Conservation (phyloP, 2,888 invertebrate genomes). For the Brassicogethes aeneus region DNA sequence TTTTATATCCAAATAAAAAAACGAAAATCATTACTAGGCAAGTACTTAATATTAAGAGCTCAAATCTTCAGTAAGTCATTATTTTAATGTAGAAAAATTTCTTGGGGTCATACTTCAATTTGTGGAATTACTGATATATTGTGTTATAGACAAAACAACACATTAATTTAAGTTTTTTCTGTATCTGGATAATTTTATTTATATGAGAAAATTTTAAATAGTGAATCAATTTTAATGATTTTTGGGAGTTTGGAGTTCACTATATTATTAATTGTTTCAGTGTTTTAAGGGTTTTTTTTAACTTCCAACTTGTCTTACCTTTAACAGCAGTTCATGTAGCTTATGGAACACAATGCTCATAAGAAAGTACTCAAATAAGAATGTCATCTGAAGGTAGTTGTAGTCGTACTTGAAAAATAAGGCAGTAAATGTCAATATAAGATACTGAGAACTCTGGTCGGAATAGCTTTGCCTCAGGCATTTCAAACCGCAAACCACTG, state of each 20-base stretch:
- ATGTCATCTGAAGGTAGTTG: constrained; percentile 69
- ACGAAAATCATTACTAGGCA: too few relatives aligned
- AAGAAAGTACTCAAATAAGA: constrained; percentile 87
- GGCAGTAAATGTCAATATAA: constrained; percentile 83
- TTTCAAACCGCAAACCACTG: constrained; percentile 81
- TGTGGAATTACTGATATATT: too few relatives aligned
- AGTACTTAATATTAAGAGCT: too few relatives aligned
- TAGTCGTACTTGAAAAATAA: constrained; percentile 83
- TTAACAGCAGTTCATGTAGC: constrained; percentile 84
- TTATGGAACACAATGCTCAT: constrained; percentile 83
- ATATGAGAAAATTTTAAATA: constrained; percentile 1
- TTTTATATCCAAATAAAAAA: too few relatives aligned
- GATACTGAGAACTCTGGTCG: constrained; percentile 83
- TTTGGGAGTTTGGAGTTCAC: neutral
- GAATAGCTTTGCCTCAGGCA: constrained; percentile 84
- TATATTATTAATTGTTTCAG: too few relatives aligned
- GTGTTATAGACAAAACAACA: too few relatives aligned
- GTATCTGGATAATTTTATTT: neutral
- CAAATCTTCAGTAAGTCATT: too few relatives aligned
- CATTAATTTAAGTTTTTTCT: too few relatives aligned
- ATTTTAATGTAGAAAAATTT: too few relatives aligned
- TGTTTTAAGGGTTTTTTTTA: too few relatives aligned
- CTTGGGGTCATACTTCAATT: too few relatives aligned
- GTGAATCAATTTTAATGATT: neutral
- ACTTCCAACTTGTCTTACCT: too few relatives aligned